These are phyloP conservation scores for Chascanopsetta lugubris DNA, from an alignment of 2,113 vertebrate genomes.

Conservation along the genomic window DNA sequence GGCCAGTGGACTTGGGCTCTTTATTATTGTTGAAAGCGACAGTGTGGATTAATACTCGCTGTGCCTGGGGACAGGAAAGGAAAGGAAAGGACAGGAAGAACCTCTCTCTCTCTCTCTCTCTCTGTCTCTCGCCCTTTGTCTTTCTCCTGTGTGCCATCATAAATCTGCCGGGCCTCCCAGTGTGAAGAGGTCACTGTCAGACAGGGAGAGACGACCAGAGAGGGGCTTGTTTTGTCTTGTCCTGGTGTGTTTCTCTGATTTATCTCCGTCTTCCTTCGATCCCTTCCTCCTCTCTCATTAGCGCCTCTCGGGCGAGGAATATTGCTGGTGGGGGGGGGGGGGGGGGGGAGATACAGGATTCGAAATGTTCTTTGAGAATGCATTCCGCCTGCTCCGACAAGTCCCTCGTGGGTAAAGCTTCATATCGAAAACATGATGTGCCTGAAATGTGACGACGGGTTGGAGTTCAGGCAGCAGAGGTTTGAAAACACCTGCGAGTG, in stretches of 20 bases:
- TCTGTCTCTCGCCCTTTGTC: slow-evolving; percentile 23
- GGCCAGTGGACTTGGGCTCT: not conserved
- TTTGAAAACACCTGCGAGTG: too few species aligned
- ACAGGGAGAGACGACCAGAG: slow-evolving; percentile 56
- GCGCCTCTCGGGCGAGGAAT: slow-evolving; percentile 23
- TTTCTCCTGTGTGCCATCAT: slow-evolving; percentile 42
- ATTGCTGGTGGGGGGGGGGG: too few species aligned
- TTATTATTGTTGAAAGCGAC: slow-evolving; percentile 16
- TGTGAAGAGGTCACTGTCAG: slow-evolving; percentile 73
- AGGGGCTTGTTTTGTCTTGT: slow-evolving; percentile 75
- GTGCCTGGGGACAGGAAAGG: slow-evolving; percentile 38
- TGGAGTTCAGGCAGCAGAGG: too few species aligned
- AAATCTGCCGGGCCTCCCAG: slow-evolving; percentile 68
- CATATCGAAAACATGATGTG: not conserved
- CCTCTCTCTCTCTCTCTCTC: slow-evolving; percentile 8
- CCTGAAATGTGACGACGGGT: too few species aligned
- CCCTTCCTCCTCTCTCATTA: slow-evolving; percentile 58
- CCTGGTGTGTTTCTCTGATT: slow-evolving; percentile 70
- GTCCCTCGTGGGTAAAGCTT: slow-evolving; percentile 20
- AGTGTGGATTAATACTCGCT: slow-evolving; percentile 13
- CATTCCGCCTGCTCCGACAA: slow-evolving; percentile 52
- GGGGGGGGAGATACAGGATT: slow-evolving; percentile 1
- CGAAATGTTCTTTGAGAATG: slow-evolving; percentile 39
- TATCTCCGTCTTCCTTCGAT: slow-evolving; percentile 60
- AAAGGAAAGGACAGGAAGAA: slow-evolving; percentile 30